A percentile compares a stretch with the other conserved stretches of the same genome.
phyloP scores from a whole-genome alignment of 2,888 invertebrate species.

The Tenthredo notha region DNA sequence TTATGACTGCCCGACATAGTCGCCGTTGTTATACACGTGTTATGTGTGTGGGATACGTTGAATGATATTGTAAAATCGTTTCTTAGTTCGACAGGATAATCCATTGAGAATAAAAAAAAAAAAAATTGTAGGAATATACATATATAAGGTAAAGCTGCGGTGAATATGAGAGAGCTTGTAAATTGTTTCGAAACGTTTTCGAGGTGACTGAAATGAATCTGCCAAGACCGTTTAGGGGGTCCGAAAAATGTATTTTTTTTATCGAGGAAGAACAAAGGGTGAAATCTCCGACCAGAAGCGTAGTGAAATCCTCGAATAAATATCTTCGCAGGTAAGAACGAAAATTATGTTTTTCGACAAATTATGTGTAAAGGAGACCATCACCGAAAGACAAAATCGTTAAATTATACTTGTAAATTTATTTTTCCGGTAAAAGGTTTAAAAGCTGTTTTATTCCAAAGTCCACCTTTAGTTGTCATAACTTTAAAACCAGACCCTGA shows the following conservation, averaged over 20 bases:
- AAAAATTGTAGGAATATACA: slow-evolving; percentile 1
- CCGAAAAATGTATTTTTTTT: slow-evolving; percentile 38
- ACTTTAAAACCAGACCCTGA: slow-evolving; percentile 38
- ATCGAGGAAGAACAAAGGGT: slow-evolving; percentile 46
- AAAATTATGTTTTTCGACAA: slow-evolving; percentile 60
- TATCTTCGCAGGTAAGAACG: not conserved
- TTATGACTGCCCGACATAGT: slow-evolving; percentile 45
- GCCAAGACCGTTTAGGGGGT: not conserved
- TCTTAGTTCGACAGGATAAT: slow-evolving; percentile 14
- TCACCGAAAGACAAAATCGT: slow-evolving; percentile 50
- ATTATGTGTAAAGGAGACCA: slow-evolving; percentile 61
- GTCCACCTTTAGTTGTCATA: slow-evolving; percentile 41
- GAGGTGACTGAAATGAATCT: slow-evolving; percentile 45
- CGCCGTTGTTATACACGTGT: slow-evolving; percentile 11
- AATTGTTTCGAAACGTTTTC: not conserved
- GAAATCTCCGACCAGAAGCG: slow-evolving; percentile 44
- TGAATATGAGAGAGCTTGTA: slow-evolving; percentile 25
- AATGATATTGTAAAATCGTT: slow-evolving; percentile 15
- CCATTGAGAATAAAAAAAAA: too few relatives aligned
- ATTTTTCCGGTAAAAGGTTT: slow-evolving; percentile 36
- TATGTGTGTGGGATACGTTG: not conserved
- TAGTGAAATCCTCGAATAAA: slow-evolving; percentile 19
- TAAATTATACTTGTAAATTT: slow-evolving; percentile 63
- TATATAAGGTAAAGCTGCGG: not conserved
- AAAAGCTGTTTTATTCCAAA: slow-evolving; percentile 12